Evolutionary conservation across 1,140 invertebrate genomes (phyloP).

Genomic region (Galleria mellonella): DNA sequence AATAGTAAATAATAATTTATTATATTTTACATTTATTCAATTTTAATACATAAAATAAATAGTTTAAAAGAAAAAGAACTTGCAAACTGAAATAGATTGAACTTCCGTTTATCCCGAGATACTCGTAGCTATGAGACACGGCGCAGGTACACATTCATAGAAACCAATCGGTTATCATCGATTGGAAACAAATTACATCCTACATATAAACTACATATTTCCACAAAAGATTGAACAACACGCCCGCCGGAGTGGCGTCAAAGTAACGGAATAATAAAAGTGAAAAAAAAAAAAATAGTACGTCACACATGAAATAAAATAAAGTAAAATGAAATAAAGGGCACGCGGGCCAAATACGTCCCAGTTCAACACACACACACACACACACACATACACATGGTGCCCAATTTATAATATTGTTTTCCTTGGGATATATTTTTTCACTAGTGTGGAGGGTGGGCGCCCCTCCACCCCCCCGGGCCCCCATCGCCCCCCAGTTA

Average conservation of each 20-base stretch:
- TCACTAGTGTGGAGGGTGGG: slow-evolving; percentile 54
- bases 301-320: slow-evolving; percentile 50
- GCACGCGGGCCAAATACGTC: slow-evolving; percentile 41
- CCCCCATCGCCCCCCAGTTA: slow-evolving; percentile 56
- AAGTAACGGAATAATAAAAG: slow-evolving; percentile 18
- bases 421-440: slow-evolving; percentile 72
- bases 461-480: slow-evolving; percentile 10
- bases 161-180: too few relatives aligned
- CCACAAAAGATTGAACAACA: too few relatives aligned
- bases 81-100: too few relatives aligned
- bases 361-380: slow-evolving; percentile 16
- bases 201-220: too few relatives aligned
- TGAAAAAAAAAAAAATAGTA: slow-evolving; percentile 37
- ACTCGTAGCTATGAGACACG: too few relatives aligned
- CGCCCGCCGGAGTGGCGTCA: background rate
- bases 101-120: too few relatives aligned
- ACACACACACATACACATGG: slow-evolving; percentile 28
- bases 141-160: too few relatives aligned
- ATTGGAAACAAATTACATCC: too few relatives aligned
- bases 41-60: too few relatives aligned
- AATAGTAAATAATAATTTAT: too few relatives aligned
- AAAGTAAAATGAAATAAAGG: slow-evolving; percentile 59
- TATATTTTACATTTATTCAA: too few relatives aligned
- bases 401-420: slow-evolving; percentile 73
- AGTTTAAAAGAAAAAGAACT: too few relatives aligned